Evolutionary conservation across 2,888 invertebrate species (phyloP), one percentile per base, ranked within the genome.

Genomic region (Nymphalis urticae): DNA sequence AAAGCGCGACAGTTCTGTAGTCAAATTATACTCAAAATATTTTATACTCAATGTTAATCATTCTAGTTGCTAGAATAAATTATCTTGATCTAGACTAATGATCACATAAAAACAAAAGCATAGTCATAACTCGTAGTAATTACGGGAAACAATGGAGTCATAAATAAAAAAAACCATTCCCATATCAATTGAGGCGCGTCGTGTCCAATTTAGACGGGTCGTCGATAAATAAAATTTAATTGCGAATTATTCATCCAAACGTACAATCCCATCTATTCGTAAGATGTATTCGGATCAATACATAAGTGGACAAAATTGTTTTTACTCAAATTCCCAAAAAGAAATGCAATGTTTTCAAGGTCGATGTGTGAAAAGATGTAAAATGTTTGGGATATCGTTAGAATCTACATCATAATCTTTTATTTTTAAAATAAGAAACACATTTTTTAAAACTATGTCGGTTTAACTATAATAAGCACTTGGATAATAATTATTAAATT

Each of bases 221-320:
- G 67, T 65, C 67, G 48, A 69, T 67, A 72, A 72, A 72, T 67
- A 69, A 72, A 72, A 70, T 62, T 67, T 67, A 72, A 72, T 70
- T 70, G 70, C 67, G 48, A 62, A 65, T 72, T 65, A 70, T 67
- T 67, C 67, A 70, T 67, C 60, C 58, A 53, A 56, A 47, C 58
- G 32, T 36, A 56, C 32, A n/a, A 21, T n/a, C 42, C 54, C 24
- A 56, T 51, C 21, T n/a, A 56, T 53, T 19, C 42, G 42, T 32
- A 58, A 58, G 36, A 58, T 58, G 3, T 42, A 36, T 42, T 36
- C 42, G 17, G 8, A 56, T 27, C 2, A 16, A 56, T 8, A 24
- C 17, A 56, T 24, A 3, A 32, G 17, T 56, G n/a, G 54, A 56
- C 32, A 17, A 17, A 56, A 56, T 32, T 53, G 19, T 19, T 8